Conservation (phyloP, 2,797 vertebrate species). For the Gymnoscopelus microlampas region DNA sequence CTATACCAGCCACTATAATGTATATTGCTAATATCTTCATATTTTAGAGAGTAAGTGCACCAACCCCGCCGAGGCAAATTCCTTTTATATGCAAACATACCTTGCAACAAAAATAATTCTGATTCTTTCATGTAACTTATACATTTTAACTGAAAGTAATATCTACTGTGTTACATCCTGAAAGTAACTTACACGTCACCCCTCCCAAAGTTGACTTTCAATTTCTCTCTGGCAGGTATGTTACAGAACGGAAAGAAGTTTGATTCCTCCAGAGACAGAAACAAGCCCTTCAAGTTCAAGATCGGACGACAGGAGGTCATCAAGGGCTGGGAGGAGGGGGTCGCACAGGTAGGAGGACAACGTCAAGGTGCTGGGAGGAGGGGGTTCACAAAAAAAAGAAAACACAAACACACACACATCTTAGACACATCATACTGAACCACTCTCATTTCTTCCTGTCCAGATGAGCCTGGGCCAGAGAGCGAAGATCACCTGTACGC, state of each 20-base stretch:
- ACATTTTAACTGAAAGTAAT: too few relatives aligned
- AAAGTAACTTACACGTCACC: too few relatives aligned
- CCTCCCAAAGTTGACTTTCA: neutral
- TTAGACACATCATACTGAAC: neutral
- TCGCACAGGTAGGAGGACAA: slow-evolving; percentile 87
- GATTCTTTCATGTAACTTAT: too few relatives aligned
- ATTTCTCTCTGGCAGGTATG: slow-evolving; percentile 85
- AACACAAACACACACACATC: neutral
- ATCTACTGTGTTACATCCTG: too few relatives aligned
- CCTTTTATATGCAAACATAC: too few relatives aligned
- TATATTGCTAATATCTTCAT: too few relatives aligned
- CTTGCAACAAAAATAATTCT: too few relatives aligned
- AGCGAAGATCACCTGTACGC: slow-evolving; percentile 97
- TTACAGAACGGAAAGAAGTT: slow-evolving; percentile 99
- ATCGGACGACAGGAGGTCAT: slow-evolving; percentile 96
- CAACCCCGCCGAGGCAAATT: too few relatives aligned
- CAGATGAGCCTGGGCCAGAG: slow-evolving; percentile 99
- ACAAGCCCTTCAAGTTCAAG: slow-evolving; percentile 98
- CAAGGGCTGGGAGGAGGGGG: slow-evolving; percentile 98
- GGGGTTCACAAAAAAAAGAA: neutral
- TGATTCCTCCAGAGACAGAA: slow-evolving; percentile 98
- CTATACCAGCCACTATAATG: too few relatives aligned
- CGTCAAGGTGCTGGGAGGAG: too few relatives aligned
- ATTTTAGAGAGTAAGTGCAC: too few relatives aligned
- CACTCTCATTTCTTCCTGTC: slow-evolving; percentile 11